Evolutionary conservation across 2,113 vertebrate species (phyloP), one percentile per base, ranked within the genome.

Genomic region (Lophochroa leadbeateri): DNA sequence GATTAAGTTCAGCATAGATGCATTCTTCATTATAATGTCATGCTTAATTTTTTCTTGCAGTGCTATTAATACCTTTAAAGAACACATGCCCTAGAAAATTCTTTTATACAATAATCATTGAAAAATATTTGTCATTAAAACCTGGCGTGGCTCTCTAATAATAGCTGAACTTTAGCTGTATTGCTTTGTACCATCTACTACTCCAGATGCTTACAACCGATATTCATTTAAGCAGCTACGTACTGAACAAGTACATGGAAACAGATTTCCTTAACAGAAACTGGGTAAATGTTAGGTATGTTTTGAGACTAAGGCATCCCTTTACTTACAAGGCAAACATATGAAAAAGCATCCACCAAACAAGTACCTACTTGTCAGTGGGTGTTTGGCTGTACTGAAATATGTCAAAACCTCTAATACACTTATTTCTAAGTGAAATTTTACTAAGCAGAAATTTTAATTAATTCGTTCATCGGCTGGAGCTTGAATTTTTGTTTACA

Each of bases 101-200:
- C 27, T 49, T 17, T 37, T 69, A 24, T 13, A 31, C 21, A 58
- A 4, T 16, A 64, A 63, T 13, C 7, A 24, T 50, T 47, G 55
- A 1, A 11, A 65, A 79, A 20, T 39, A 35, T 7, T 21, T 28
- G 17, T 43, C 24, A 67, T 47, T 63, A 13, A 75, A 75, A 5
- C 13, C 7, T 23, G 33, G 8, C 47, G 33, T 37, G 6, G 7
- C 18, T 49, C 8, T 20, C 19, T 33, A 82, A 4, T 28, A 15
- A 31, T 0, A 23, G 16, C 4, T 17, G 3, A 57, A 28, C 3
- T 55, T 53, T 0, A 75, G 11, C 25, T 63, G 13, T 28, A 18
- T 31, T 71, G n/a, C 29, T 47, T 68, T 7, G 33, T 3, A 15
- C 15, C 5, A n/a, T 46, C 64, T 83, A 52, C 25, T 63, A 47